Conservation (phyloP, 1,140 invertebrate species). For the Papilio polytes region DNA sequence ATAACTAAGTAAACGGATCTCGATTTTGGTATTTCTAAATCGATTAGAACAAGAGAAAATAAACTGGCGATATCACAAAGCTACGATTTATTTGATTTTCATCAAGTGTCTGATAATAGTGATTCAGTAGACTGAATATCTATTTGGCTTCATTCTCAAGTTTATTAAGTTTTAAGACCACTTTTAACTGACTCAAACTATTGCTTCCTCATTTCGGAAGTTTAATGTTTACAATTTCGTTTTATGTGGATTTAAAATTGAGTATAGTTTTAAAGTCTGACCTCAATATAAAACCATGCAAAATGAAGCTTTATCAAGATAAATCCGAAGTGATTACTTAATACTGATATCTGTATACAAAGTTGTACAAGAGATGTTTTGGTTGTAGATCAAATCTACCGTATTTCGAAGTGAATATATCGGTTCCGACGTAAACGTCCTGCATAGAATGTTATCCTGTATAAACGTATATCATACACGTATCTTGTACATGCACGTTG, state of each 20-base stretch:
- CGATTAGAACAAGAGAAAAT: not conserved
- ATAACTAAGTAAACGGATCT: no score
- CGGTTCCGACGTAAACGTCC: no score
- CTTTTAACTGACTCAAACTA: not conserved
- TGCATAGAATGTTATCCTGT: no score
- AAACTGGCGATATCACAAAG: no score
- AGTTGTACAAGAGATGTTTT: no score
- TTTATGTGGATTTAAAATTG: not conserved
- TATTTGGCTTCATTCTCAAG: not conserved
- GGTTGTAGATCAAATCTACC: no score
- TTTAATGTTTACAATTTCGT: not conserved
- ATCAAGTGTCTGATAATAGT: no score
- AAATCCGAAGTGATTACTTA: not conserved
- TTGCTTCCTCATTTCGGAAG: conserved; percentile 4
- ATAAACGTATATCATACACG: no score
- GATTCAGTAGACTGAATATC: not conserved
- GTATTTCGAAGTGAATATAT: no score
- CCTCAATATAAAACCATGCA: not conserved
- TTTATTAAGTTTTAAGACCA: not conserved
- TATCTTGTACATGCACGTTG: no score
- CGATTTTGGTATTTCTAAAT: not conserved
- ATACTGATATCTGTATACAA: not conserved
- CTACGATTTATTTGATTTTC: no score
- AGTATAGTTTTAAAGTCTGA: conserved; percentile 1
- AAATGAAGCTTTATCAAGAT: not conserved